These are phyloP conservation scores for Scolopax bukidnonensis DNA, from an alignment of 2,797 vertebrate genomes.

Conservation along the genomic window DNA sequence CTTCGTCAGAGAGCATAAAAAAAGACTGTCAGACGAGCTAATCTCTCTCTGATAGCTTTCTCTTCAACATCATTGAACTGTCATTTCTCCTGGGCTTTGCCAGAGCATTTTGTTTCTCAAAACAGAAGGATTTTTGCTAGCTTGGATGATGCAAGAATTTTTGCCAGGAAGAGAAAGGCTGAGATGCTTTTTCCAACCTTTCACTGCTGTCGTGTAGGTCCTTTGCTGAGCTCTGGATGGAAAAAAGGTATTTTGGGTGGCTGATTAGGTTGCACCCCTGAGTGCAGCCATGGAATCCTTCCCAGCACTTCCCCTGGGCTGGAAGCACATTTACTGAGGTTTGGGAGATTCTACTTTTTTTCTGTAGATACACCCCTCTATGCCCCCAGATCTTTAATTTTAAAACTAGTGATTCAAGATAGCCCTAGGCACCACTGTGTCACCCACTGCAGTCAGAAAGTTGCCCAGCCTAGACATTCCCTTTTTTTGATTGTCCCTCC, in stretches of 20 bases:
- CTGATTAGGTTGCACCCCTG: neutral
- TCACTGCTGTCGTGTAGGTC: neutral
- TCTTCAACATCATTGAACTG: constrained; percentile 35
- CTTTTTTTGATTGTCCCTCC: neutral
- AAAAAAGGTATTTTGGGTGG: neutral
- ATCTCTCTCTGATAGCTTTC: constrained; percentile 45
- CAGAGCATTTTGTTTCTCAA: constrained; percentile 11
- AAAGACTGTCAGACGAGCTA: constrained; percentile 24
- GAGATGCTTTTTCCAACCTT: neutral
- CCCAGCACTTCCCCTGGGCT: neutral
- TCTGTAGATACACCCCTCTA: neutral
- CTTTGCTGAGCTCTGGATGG: neutral
- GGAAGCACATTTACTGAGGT: neutral
- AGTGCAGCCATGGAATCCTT: neutral
- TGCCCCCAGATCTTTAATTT: neutral
- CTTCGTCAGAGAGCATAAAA: neutral
- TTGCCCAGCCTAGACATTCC: neutral
- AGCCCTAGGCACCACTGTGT: neutral
- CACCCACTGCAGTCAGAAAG: neutral
- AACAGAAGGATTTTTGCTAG: neutral
- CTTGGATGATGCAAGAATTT: neutral
- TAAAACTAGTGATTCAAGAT: neutral
- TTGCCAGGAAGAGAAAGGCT: neutral
- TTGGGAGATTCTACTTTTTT: neutral
- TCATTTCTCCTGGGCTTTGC: constrained; percentile 30